phyloP scores from a whole-genome alignment of 1,140 invertebrate genomes.

The Trichonephila inaurata region DNA sequence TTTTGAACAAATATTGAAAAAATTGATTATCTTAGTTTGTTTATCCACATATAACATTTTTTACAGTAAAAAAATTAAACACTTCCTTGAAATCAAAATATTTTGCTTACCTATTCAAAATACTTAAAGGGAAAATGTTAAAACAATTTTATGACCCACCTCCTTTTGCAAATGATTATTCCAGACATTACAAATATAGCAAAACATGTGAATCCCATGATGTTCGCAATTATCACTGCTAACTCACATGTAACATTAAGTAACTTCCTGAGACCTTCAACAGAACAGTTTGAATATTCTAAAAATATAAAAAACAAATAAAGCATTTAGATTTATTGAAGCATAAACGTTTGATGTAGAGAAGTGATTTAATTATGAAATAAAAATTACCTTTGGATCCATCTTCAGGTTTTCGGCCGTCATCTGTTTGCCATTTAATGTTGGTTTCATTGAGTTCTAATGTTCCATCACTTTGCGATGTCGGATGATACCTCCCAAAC shows the following conservation, averaged over 20 bases:
- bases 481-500: slow-evolving; percentile 86
- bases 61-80: no score
- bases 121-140: not conserved
- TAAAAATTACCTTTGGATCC: slow-evolving; percentile 83
- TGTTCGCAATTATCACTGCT: slow-evolving; percentile 87
- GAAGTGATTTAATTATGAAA: not conserved
- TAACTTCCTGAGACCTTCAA: slow-evolving; percentile 84
- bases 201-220: slow-evolving; percentile 84
- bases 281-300: slow-evolving; percentile 82
- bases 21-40: no score
- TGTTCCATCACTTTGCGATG: slow-evolving; percentile 79
- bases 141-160: not conserved
- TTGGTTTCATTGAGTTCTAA: slow-evolving; percentile 83
- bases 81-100: no score
- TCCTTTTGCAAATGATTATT: slow-evolving; percentile 10
- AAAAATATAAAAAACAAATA: slow-evolving; percentile 36
- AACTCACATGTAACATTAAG: slow-evolving; percentile 87
- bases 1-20: no score
- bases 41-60: no score
- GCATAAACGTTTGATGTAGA: no score
- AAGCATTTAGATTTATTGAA: not conserved
- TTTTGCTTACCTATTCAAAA: not conserved
- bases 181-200: slow-evolving; percentile 83
- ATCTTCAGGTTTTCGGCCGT: slow-evolving; percentile 85
- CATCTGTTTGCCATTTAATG: slow-evolving; percentile 85